phyloP scores from a whole-genome alignment of 2,113 vertebrate genomes.

The Sardina pilchardus region DNA sequence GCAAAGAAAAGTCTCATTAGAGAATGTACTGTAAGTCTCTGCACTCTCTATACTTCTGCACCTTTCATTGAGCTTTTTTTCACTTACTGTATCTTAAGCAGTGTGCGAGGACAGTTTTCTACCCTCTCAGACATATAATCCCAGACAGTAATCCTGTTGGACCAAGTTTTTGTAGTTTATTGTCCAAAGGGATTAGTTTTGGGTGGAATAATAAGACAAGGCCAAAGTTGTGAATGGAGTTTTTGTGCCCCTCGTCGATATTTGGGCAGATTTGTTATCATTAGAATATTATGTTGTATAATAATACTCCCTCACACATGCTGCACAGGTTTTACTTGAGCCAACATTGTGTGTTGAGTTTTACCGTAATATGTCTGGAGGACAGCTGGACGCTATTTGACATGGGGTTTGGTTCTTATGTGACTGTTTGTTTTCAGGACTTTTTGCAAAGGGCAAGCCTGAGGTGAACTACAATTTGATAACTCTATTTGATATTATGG shows the following conservation, averaged over 20 bases:
- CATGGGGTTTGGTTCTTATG: slow-evolving; percentile 53
- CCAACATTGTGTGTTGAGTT: slow-evolving; percentile 39
- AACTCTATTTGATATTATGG: slow-evolving; percentile 48
- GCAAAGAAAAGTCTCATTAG: background rate
- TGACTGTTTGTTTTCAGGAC: slow-evolving; percentile 58
- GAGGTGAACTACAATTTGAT: slow-evolving; percentile 49
- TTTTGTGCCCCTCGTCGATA: slow-evolving; percentile 54
- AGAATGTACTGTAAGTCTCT: background rate
- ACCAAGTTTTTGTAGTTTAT: slow-evolving; percentile 64
- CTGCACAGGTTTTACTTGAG: slow-evolving; percentile 52
- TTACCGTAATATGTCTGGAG: slow-evolving; percentile 56
- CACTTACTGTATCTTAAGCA: slow-evolving; percentile 40
- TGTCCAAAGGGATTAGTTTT: slow-evolving; percentile 63
- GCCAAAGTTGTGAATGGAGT: slow-evolving; percentile 59
- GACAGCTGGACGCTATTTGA: slow-evolving; percentile 59
- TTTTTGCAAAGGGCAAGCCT: slow-evolving; percentile 47
- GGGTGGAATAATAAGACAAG: slow-evolving; percentile 60
- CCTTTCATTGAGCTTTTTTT: slow-evolving; percentile 25
- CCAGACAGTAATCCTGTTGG: slow-evolving; percentile 57
- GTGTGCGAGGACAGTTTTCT: slow-evolving; percentile 38
- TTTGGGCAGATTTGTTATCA: slow-evolving; percentile 63
- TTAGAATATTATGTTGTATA: slow-evolving; percentile 60
- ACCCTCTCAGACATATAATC: slow-evolving; percentile 57
- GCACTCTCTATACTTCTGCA: background rate
- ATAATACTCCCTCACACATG: slow-evolving; percentile 58